Evolutionary conservation across 1,140 invertebrate genomes (phyloP).

Genomic region (Dufourea novaeangliae): DNA sequence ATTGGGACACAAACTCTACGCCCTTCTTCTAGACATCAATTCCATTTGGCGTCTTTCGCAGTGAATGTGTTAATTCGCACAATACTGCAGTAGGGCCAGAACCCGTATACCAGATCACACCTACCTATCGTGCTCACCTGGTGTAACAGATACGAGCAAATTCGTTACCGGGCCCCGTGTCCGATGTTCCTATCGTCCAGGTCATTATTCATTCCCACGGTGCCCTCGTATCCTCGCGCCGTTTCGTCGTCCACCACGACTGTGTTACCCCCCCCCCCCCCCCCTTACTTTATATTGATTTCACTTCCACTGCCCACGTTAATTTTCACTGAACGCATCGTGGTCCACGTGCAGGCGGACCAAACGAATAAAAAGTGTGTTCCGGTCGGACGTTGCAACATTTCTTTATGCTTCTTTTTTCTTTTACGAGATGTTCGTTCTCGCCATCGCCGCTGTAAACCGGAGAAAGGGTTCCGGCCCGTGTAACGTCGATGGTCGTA

Average conservation of each 20-base stretch:
- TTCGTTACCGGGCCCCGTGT: conserved; percentile 22
- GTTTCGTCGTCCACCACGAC: too few relatives aligned
- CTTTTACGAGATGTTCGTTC: not conserved
- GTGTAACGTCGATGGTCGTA: not conserved
- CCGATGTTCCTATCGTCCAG: conserved; percentile 29
- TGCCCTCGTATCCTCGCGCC: not conserved
- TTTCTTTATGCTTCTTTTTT: not conserved
- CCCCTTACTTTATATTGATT: not conserved
- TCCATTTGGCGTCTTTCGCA: not conserved
- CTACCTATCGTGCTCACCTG: conserved; percentile 4
- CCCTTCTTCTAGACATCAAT: too few relatives aligned
- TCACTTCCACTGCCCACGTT: conserved; percentile 1
- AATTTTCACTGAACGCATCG: not conserved
- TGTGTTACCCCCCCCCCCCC: not conserved
- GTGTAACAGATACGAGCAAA: conserved; percentile 37
- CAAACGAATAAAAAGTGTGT: not conserved
- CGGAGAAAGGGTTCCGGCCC: conserved; percentile 2
- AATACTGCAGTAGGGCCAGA: not conserved
- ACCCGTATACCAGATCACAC: not conserved
- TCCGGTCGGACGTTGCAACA: not conserved
- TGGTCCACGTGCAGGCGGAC: not conserved
- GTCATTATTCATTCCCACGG: conserved; percentile 39
- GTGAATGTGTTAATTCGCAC: not conserved
- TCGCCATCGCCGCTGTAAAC: not conserved
- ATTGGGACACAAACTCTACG: too few relatives aligned